Conservation (phyloP, 2,888 invertebrate species). For the Nephrocerus scutellatus region DNA sequence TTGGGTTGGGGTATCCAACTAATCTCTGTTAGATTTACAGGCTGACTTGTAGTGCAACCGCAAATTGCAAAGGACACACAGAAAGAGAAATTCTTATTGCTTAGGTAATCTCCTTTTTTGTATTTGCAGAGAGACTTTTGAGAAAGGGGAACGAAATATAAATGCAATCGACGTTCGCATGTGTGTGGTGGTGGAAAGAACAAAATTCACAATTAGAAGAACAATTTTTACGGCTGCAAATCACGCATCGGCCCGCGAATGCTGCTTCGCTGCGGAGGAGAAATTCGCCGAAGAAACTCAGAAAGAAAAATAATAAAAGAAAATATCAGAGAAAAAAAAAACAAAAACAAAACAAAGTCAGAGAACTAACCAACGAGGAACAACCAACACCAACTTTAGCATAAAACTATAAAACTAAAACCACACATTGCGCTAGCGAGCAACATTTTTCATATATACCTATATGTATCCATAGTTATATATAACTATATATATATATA, state of each 20-base stretch:
- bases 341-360: constrained; percentile 22
- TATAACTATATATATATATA: too few relatives aligned
- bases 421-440: too few relatives aligned
- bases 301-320: constrained; percentile 8
- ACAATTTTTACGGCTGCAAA: too few relatives aligned
- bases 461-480: too few relatives aligned
- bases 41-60: too few relatives aligned
- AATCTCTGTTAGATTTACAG: too few relatives aligned
- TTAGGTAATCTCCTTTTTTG: constrained; percentile 15
- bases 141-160: constrained; percentile 41
- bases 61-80: too few relatives aligned
- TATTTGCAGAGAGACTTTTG: constrained; percentile 41
- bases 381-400: constrained; percentile 8
- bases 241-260: constrained; percentile 28
- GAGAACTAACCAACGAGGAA: constrained; percentile 8
- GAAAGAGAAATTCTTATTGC: not conserved
- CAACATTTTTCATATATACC: too few relatives aligned
- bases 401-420: too few relatives aligned
- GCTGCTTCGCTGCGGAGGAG: constrained; percentile 25
- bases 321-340: constrained; percentile 23
- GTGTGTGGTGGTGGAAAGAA: constrained; percentile 46
- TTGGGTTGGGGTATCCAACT: too few relatives aligned
- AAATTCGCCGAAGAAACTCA: constrained; percentile 17
- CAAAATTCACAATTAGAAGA: constrained; percentile 46
- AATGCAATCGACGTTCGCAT: constrained; percentile 46